Evolutionary conservation across 2,888 invertebrate species (phyloP).

Genomic region (Thera obeliscata): DNA sequence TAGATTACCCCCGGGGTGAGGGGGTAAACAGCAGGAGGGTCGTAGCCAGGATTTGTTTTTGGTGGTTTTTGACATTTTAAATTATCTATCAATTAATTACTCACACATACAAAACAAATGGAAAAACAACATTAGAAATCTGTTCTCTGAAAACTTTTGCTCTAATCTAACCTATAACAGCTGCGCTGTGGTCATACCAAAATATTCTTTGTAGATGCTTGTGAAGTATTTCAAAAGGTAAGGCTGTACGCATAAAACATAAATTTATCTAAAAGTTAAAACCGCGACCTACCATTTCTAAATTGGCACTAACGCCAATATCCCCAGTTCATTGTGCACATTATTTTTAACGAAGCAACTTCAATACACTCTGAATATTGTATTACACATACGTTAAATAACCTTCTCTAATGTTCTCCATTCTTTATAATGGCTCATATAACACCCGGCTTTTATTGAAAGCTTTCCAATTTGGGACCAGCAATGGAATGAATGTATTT

Average conservation of each 20-base stretch:
- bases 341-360: slow-evolving; percentile 35
- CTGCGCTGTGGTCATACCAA: too few species aligned
- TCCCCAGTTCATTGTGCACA: slow-evolving; percentile 21
- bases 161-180: too few species aligned
- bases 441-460: slow-evolving; percentile 27
- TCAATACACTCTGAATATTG: slow-evolving; percentile 18
- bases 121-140: too few species aligned
- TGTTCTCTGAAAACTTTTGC: too few species aligned
- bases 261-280: neutral
- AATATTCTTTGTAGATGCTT: too few species aligned
- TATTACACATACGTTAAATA: slow-evolving; percentile 32
- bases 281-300: slow-evolving; percentile 15
- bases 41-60: neutral
- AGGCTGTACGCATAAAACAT: too few species aligned
- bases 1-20: neutral
- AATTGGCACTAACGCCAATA: slow-evolving; percentile 16
- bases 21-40: neutral
- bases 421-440: slow-evolving; percentile 32
- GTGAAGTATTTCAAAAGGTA: too few species aligned
- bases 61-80: neutral
- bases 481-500: slow-evolving; percentile 20
- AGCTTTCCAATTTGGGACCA: slow-evolving; percentile 24
- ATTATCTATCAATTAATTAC: too few species aligned
- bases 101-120: too few species aligned
- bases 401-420: slow-evolving; percentile 33